Percentiles rank a stretch among this genome's conserved stretches.
phyloP scores from a whole-genome alignment of 64 coral and sea anemone genomes.

The Orbicella faveolata region DNA sequence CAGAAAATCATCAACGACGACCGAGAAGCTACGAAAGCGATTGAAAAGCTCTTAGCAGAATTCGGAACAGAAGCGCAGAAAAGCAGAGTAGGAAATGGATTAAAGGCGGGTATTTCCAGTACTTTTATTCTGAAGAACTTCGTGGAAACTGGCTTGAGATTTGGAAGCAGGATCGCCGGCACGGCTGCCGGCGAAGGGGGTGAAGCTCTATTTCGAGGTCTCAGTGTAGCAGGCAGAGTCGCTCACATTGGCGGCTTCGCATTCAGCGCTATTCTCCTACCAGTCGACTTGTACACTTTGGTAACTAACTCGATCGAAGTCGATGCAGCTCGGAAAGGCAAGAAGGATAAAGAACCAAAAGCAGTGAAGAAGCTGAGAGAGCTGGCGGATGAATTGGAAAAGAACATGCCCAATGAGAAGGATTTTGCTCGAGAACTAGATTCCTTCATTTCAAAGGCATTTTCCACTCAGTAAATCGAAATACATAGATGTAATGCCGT shows the following conservation, averaged over 20 bases:
- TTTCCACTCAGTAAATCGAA: background rate
- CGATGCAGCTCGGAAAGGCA: slow-evolving; percentile 22
- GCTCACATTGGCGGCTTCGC: slow-evolving; percentile 57
- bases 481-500: no score
- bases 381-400: slow-evolving; percentile 9
- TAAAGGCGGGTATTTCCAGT: background rate
- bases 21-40: background rate
- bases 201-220: slow-evolving; percentile 23
- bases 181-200: background rate
- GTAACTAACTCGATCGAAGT: slow-evolving; percentile 16
- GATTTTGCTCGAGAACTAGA: background rate
- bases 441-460: background rate
- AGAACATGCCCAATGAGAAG: background rate
- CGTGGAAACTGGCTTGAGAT: background rate
- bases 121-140: no score
- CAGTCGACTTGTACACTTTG: slow-evolving; percentile 30
- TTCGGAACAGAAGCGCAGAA: background rate
- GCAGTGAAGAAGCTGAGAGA: background rate
- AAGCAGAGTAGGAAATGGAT: background rate
- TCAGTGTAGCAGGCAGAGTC: background rate
- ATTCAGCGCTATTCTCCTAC: background rate
- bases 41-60: background rate
- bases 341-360: slow-evolving; percentile 3
- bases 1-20: slow-evolving; percentile 13
- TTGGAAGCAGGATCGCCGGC: background rate